Base-by-base conservation (phyloP, 2,113 vertebrate species). In the Heloderma charlesbogerti region DNA sequence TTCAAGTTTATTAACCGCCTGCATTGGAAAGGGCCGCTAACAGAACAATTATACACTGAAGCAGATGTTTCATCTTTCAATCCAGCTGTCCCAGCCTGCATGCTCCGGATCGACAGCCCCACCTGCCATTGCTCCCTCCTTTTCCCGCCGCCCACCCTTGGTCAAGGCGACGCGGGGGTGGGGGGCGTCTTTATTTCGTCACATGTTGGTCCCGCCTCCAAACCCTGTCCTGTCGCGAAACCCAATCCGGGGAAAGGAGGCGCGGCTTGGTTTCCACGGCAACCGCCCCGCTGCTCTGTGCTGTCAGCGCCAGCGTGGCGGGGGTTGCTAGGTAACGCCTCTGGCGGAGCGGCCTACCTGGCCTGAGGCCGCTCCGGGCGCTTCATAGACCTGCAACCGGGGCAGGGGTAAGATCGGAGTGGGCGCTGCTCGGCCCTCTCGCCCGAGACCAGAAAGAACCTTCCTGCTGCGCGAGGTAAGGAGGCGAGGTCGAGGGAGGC, bases 261-360 rank as follows among this genome's bases (percentile, higher is more conserved):
- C 2, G 27, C 0, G 37, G 3, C 6, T 4, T 4, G 6, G 43
- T 4, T 5, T 0, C 34, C 22, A 25, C 27, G 25, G 40, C 27
- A 79, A 78, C 8, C 0, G 8, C 3, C 27, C 43, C 31, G 29
- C 13, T 3, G 6, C 27, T 9, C 8, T 60, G 10, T 91, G 95
- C 93, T 5, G 94, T 96, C 95, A 96, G 72, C 94, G 92, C 91
- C 92, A 77, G 7, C 51, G 16, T 27, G 81, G n/a, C n/a, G 13
- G 25, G 0, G 2, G 27, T 88, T n/a, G 80, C 80, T 83, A 74
- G 66, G 81, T 27, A 81, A 83, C 75, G 89, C 45, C 6, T 51
- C n/a, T 40, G 80, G 43, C 80, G 6, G 31, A 63, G 51, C 40
- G 40, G 66, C 45, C 72, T 86, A 79, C 37, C n/a, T 66, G 43